Percentiles rank a stretch among this genome's conserved stretches.
These are phyloP conservation scores for Zaprionus lineosus DNA, from an alignment of 2,888 invertebrate species.

Conservation along the genomic window DNA sequence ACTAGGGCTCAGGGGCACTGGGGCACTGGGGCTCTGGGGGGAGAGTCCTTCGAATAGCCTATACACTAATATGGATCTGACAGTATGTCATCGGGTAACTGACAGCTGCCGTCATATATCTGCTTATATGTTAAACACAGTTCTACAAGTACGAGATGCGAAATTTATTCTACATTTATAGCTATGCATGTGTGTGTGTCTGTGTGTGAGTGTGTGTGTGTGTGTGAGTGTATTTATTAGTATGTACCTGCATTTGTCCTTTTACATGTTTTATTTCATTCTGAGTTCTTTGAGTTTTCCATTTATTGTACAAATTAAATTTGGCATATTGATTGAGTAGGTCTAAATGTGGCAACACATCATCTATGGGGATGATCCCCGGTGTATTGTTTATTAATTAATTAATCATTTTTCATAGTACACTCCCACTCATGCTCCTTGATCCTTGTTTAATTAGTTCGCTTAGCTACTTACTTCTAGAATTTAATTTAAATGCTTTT, in stretches of 20 bases:
- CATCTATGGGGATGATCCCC: not conserved
- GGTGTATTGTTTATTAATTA: slow-evolving; percentile 18
- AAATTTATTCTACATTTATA: slow-evolving; percentile 44
- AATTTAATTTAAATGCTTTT: slow-evolving; percentile 53
- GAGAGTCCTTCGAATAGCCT: slow-evolving; percentile 10
- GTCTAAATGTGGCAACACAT: slow-evolving; percentile 29
- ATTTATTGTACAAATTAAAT: slow-evolving; percentile 53
- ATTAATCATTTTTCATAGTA: slow-evolving; percentile 8
- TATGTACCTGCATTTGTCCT: slow-evolving; percentile 73
- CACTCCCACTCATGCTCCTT: slow-evolving; percentile 13
- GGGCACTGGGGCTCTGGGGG: too few species aligned
- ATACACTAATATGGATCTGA: slow-evolving; percentile 16
- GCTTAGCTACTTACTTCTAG: slow-evolving; percentile 70
- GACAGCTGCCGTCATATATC: slow-evolving; percentile 17
- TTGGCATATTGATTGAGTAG: slow-evolving; percentile 72
- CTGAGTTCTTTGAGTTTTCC: slow-evolving; percentile 17
- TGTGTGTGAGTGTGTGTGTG: not conserved
- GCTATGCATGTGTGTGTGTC: slow-evolving; percentile 13
- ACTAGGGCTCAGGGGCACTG: slow-evolving; percentile 1
- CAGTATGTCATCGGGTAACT: slow-evolving; percentile 6
- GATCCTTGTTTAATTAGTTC: slow-evolving; percentile 42
- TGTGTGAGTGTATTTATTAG: slow-evolving; percentile 41
- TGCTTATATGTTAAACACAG: slow-evolving; percentile 26
- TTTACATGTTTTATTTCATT: slow-evolving; percentile 45
- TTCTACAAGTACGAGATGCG: slow-evolving; percentile 46